Evolutionary conservation across 2,113 vertebrate species (phyloP).

Genomic region (Pleuronectes platessa): DNA sequence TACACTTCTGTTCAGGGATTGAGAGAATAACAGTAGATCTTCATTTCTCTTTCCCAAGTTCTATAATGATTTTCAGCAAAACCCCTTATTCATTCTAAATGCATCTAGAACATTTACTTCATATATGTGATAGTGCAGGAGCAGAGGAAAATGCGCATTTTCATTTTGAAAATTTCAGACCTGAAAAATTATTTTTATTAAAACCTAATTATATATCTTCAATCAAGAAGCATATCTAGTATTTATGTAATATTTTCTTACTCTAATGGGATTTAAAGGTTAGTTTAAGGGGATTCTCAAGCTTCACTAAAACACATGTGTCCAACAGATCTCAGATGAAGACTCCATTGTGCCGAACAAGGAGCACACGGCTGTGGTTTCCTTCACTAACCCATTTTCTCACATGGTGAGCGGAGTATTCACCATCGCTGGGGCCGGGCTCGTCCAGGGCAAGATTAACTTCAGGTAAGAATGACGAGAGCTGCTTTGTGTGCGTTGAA

Average conservation of each 20-base stretch:
- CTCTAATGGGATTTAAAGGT: neutral
- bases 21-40: too few relatives aligned
- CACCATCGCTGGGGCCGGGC: conserved; percentile 66
- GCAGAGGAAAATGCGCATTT: too few relatives aligned
- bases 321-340: conserved; percentile 65
- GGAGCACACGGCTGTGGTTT: conserved; percentile 59
- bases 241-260: too few relatives aligned
- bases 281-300: neutral
- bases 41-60: too few relatives aligned
- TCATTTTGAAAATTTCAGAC: too few relatives aligned
- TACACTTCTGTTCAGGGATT: too few relatives aligned
- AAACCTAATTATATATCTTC: too few relatives aligned
- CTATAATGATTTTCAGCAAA: too few relatives aligned
- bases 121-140: neutral
- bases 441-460: conserved; percentile 59
- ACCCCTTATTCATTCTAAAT: neutral
- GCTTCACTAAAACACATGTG: neutral
- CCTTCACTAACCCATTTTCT: conserved; percentile 74
- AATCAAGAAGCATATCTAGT: too few relatives aligned
- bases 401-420: conserved; percentile 71
- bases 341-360: conserved; percentile 25
- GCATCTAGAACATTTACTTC: neutral
- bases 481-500: neutral
- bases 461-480: conserved; percentile 58
- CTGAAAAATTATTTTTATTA: too few relatives aligned